phyloP scores from a whole-genome alignment of 2,888 invertebrate genomes.

The Agrilus biguttatus region DNA sequence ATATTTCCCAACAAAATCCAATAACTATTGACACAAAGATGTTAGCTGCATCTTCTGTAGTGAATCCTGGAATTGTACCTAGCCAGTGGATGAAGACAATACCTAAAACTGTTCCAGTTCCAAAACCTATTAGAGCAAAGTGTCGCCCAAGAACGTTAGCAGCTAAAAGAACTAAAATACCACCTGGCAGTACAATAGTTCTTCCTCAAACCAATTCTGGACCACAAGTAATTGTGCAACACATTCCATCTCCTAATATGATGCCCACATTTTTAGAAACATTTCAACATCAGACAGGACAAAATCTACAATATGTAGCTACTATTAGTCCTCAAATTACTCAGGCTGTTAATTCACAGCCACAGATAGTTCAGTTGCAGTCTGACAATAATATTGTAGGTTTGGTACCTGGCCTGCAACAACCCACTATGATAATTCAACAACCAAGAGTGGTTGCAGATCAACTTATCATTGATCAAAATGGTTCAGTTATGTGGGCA shows the following conservation, averaged over 20 bases:
- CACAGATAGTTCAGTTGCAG: constrained; percentile 34
- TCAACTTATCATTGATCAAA: constrained; percentile 27
- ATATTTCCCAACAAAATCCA: constrained; percentile 21
- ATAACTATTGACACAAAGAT: constrained; percentile 22
- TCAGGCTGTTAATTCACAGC: constrained; percentile 16
- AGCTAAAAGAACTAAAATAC: constrained; percentile 11
- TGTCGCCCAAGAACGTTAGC: constrained; percentile 18
- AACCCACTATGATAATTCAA: constrained; percentile 27
- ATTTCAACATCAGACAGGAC: constrained; percentile 52
- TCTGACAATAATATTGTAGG: constrained; percentile 29
- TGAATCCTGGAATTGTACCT: constrained; percentile 19
- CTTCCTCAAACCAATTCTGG: constrained; percentile 10
- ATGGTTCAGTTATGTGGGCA: constrained; percentile 27
- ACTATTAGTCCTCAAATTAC: constrained; percentile 41
- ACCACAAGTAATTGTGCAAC: constrained; percentile 56
- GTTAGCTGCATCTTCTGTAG: constrained; percentile 16
- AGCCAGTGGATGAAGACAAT: constrained; percentile 23
- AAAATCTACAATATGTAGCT: constrained; percentile 64
- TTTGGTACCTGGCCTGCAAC: constrained; percentile 24
- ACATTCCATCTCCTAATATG: constrained; percentile 33
- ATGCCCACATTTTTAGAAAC: constrained; percentile 53
- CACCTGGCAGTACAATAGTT: constrained; percentile 12
- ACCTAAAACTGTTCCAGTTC: constrained; percentile 17
- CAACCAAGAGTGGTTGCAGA: constrained; percentile 24
- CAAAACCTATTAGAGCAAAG: constrained; percentile 17